These are phyloP conservation scores for Hoplias malabaricus DNA, from an alignment of 2,113 vertebrate genomes.

Conservation along the genomic window DNA sequence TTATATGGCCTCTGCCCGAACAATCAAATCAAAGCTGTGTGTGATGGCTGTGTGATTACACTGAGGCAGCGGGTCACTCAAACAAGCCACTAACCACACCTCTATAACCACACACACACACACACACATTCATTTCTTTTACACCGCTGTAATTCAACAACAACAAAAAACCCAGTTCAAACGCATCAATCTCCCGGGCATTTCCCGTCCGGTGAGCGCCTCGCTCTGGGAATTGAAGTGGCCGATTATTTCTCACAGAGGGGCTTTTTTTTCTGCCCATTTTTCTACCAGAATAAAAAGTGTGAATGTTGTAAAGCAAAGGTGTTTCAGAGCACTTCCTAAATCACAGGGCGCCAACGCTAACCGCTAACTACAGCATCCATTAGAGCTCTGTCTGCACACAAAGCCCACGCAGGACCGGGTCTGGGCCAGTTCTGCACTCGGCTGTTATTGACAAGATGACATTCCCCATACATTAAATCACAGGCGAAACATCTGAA, in stretches of 20 bases:
- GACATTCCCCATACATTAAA: neutral
- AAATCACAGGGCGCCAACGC: neutral
- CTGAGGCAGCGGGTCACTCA: neutral
- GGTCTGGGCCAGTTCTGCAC: neutral
- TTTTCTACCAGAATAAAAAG: conserved; percentile 1
- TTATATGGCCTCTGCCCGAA: neutral
- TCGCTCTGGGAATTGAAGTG: conserved; percentile 29
- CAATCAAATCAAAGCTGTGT: neutral
- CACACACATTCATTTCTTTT: conserved; percentile 26
- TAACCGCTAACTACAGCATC: neutral
- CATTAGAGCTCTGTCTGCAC: neutral
- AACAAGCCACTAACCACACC: neutral
- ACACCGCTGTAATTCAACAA: conserved; percentile 14
- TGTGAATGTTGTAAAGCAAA: neutral
- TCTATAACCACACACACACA: conserved; percentile 6
- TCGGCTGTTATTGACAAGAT: neutral
- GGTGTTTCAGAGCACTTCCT: conserved; percentile 2
- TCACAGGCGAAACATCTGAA: no score
- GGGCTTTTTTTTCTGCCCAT: conserved; percentile 1
- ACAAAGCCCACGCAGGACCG: neutral
- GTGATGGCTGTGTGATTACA: neutral
- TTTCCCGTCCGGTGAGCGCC: neutral
- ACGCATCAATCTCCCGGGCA: conserved; percentile 4
- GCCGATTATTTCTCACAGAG: conserved; percentile 10
- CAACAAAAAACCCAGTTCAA: conserved; percentile 10